Percentiles rank a stretch among this genome's conserved stretches.
phyloP scores from a whole-genome alignment of 2,113 vertebrate species.

The Leucopsar rothschildi region DNA sequence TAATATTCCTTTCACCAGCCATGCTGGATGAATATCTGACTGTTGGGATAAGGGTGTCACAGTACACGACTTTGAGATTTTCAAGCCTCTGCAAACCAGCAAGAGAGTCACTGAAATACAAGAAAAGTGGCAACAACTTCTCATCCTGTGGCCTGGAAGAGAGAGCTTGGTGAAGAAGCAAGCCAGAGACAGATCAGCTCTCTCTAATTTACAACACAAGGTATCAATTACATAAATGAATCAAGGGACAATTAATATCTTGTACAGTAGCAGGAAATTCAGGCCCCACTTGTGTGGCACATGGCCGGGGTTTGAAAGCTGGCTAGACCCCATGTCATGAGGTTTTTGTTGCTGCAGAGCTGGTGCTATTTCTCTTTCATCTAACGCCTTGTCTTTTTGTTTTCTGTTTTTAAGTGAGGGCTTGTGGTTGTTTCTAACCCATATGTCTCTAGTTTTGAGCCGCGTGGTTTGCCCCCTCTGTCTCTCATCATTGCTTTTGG shows the following conservation, averaged over 20 bases:
- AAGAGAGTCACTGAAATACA: not conserved
- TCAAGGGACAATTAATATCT: not conserved
- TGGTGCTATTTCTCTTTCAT: conserved; percentile 48
- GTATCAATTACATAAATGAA: not conserved
- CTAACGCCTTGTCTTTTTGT: conserved; percentile 54
- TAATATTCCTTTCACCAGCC: not conserved
- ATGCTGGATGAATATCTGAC: not conserved
- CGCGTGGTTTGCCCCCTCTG: conserved; percentile 67
- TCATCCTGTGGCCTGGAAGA: not conserved
- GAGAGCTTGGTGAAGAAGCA: not conserved
- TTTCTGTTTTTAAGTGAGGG: conserved; percentile 55
- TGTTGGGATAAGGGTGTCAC: accelerated
- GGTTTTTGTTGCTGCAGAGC: conserved; percentile 12
- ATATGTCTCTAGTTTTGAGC: conserved; percentile 51
- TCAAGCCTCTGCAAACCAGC: not conserved
- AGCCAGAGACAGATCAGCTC: not conserved
- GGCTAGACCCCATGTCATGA: not conserved
- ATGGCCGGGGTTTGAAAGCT: not conserved
- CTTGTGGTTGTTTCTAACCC: conserved; percentile 60
- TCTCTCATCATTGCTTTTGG: conserved; percentile 77
- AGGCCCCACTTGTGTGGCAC: not conserved
- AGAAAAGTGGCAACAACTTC: not conserved
- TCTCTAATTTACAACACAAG: not conserved
- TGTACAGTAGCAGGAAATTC: conserved; percentile 16
- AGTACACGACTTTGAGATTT: not conserved